Conservation (phyloP, 2,113 vertebrate genomes). For the Dromas ardeola region DNA sequence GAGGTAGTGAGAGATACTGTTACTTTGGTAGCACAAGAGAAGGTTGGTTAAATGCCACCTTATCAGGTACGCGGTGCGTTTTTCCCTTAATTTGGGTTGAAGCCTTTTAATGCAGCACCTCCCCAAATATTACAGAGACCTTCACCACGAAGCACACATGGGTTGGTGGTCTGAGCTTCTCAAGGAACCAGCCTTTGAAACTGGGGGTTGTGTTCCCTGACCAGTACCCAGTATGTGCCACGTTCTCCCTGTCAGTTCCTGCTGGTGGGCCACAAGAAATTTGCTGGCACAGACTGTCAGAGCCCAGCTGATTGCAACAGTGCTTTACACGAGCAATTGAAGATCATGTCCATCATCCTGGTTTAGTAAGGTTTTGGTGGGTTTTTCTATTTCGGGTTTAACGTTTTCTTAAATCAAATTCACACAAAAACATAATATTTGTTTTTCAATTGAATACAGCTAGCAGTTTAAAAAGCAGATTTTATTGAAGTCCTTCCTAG, state of each 20-base stretch:
- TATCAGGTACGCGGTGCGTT: neutral
- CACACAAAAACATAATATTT: neutral
- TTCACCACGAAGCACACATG: neutral
- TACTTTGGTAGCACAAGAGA: neutral
- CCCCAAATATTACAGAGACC: neutral
- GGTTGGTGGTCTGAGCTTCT: neutral
- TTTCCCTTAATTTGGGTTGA: neutral
- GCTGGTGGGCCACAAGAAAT: neutral
- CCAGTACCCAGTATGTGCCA: neutral
- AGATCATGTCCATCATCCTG: neutral
- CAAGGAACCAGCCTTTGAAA: neutral
- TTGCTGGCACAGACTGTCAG: neutral
- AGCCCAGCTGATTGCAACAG: neutral
- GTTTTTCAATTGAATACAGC: neutral
- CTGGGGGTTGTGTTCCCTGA: neutral
- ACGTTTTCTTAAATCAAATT: neutral
- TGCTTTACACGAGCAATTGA: neutral
- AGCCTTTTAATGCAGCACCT: neutral
- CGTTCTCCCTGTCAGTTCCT: neutral
- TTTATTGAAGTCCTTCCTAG: neutral
- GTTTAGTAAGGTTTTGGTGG: neutral
- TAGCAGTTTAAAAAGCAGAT: constrained; percentile 4
- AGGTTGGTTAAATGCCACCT: neutral
- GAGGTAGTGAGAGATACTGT: neutral
- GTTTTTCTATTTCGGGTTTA: neutral